Conservation (phyloP, 1,140 invertebrate genomes). For the Drosophila repleta region DNA sequence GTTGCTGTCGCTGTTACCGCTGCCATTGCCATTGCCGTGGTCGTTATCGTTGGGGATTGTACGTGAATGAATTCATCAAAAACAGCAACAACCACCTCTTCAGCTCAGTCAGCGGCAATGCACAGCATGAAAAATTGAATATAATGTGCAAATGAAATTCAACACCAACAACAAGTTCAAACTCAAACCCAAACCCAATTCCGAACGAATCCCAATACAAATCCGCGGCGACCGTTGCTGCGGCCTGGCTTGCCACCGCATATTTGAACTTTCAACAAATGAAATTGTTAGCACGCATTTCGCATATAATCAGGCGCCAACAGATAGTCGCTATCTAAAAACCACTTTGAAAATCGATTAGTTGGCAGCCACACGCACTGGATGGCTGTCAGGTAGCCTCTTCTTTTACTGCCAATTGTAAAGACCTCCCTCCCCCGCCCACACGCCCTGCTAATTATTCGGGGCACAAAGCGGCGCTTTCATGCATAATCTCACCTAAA, state of each 20-base stretch:
- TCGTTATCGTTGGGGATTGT: constrained; percentile 45
- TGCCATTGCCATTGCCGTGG: constrained; percentile 9
- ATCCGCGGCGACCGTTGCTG: constrained; percentile 54
- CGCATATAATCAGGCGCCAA: constrained; percentile 62
- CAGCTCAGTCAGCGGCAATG: constrained; percentile 21
- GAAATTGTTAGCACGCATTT: constrained; percentile 76
- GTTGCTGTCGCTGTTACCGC: constrained; percentile 13
- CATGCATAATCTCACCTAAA: constrained; percentile 71
- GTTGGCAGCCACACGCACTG: constrained; percentile 45
- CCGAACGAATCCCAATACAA: constrained; percentile 23
- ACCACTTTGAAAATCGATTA: constrained; percentile 70
- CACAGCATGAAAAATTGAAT: constrained; percentile 72
- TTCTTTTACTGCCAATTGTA: constrained; percentile 57
- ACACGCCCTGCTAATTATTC: constrained; percentile 63
- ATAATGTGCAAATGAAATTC: constrained; percentile 77
- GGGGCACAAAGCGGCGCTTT: constrained; percentile 69
- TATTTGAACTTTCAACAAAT: constrained; percentile 70
- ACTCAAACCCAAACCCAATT: constrained; percentile 46
- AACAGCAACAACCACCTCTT: constrained; percentile 40
- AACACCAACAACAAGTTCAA: constrained; percentile 39
- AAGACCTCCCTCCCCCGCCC: background rate
- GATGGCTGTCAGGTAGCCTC: constrained; percentile 6
- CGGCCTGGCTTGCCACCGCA: constrained; percentile 44
- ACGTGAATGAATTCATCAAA: constrained; percentile 79
- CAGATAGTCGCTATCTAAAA: constrained; percentile 62